Conservation (phyloP, 2,797 vertebrate genomes). For the Aythya fuligula region DNA sequence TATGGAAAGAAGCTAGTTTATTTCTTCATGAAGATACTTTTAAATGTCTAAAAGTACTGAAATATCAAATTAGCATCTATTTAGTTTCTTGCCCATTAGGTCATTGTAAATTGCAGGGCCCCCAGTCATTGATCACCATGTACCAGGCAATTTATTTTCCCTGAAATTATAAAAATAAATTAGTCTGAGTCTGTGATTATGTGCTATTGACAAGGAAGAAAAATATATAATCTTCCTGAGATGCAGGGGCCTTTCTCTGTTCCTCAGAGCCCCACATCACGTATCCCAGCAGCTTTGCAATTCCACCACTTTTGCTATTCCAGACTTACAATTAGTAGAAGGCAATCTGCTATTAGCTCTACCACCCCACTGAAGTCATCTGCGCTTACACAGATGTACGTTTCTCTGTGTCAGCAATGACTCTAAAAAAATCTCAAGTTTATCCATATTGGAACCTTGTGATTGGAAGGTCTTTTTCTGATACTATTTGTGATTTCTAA, state of each 20-base stretch:
- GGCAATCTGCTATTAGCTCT: constrained; percentile 7
- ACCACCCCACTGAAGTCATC: neutral
- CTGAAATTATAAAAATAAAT: neutral
- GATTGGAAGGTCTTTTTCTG: neutral
- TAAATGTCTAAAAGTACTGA: neutral
- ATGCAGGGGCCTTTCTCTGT: neutral
- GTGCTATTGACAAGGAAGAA: neutral
- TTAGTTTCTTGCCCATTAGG: neutral
- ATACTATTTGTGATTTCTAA: neutral
- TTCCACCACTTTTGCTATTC: neutral
- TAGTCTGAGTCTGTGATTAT: neutral
- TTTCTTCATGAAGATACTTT: neutral
- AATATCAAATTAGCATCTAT: neutral
- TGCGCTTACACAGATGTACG: neutral
- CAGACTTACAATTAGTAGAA: constrained; percentile 1
- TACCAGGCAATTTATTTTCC: neutral
- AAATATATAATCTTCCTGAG: neutral
- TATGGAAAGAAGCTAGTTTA: too few relatives aligned
- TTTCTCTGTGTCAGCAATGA: neutral
- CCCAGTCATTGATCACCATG: neutral
- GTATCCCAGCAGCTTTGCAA: neutral
- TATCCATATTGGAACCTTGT: neutral
- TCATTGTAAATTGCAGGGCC: neutral
- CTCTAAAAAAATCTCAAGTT: neutral
- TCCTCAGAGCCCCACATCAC: neutral